Evolutionary conservation across 2,113 vertebrate genomes (phyloP).

Genomic region (Nematolebias whitei): DNA sequence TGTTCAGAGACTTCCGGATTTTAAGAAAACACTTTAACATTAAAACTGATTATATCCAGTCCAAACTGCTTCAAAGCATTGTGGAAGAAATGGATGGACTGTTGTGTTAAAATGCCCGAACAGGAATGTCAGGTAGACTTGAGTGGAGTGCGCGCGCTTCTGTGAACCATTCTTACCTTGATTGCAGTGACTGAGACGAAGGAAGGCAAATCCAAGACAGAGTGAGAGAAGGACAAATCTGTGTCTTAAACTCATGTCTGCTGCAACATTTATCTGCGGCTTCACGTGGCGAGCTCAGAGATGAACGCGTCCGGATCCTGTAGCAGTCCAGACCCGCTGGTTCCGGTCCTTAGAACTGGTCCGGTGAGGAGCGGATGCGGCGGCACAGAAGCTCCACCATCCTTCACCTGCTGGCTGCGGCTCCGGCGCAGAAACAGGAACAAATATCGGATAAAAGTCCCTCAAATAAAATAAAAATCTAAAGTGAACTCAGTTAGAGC

Average conservation of each 20-base stretch:
- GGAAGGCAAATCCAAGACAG: conserved; percentile 66
- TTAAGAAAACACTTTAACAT: no score
- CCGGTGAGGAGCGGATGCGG: conserved; percentile 17
- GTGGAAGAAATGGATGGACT: no score
- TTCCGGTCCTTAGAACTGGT: conserved; percentile 52
- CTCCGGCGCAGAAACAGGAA: neutral
- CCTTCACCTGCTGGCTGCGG: conserved; percentile 18
- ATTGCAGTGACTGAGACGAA: conserved; percentile 61
- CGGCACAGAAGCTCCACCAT: conserved; percentile 52
- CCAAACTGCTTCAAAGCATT: neutral
- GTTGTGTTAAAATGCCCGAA: neutral
- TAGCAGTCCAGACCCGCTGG: conserved; percentile 21
- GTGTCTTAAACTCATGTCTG: conserved; percentile 74
- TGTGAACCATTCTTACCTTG: conserved; percentile 68
- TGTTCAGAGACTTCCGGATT: neutral
- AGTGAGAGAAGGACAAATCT: conserved; percentile 63
- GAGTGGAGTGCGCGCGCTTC: neutral
- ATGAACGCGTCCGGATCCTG: conserved; percentile 26
- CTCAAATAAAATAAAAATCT: neutral
- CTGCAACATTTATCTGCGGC: conserved; percentile 54
- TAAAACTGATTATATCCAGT: no score
- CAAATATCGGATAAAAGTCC: conserved; percentile 27
- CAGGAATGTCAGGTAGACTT: neutral
- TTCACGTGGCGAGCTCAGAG: conserved; percentile 9
- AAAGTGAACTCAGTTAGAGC: conserved; percentile 15